Conservation (phyloP, 1,140 invertebrate genomes). For the Neotoxoptera formosana region DNA sequence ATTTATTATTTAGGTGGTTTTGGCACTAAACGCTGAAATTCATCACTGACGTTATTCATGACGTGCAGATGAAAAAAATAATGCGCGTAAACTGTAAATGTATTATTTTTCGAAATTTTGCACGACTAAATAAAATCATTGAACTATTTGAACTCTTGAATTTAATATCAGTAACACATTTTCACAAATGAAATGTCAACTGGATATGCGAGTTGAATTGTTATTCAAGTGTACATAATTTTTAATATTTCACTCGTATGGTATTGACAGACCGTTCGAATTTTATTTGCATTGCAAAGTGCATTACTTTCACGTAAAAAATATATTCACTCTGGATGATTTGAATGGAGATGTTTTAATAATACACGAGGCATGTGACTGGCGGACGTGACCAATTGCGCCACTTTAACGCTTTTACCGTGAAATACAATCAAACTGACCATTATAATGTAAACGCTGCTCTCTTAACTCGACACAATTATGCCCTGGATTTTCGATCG, state of each 20-base stretch:
- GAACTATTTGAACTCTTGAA: neutral
- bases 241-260: conserved; percentile 38
- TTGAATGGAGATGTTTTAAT: conserved; percentile 19
- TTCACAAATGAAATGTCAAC: conserved; percentile 34
- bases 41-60: neutral
- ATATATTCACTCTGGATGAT: conserved; percentile 21
- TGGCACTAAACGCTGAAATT: too few species aligned
- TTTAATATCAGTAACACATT: conserved; percentile 28
- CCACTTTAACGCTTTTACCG: neutral
- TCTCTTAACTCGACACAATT: neutral
- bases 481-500: neutral
- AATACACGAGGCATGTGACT: neutral
- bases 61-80: neutral
- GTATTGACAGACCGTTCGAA: conserved; percentile 8
- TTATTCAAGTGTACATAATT: conserved; percentile 39
- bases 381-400: neutral
- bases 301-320: conserved; percentile 31
- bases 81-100: neutral
- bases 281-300: conserved; percentile 37
- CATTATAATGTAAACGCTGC: neutral
- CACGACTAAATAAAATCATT: neutral
- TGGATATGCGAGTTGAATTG: neutral
- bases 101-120: neutral
- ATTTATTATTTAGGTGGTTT: neutral
- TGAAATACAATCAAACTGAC: neutral